Evolutionary conservation across 2,113 vertebrate species (phyloP).

Genomic region (Euleptes europaea): DNA sequence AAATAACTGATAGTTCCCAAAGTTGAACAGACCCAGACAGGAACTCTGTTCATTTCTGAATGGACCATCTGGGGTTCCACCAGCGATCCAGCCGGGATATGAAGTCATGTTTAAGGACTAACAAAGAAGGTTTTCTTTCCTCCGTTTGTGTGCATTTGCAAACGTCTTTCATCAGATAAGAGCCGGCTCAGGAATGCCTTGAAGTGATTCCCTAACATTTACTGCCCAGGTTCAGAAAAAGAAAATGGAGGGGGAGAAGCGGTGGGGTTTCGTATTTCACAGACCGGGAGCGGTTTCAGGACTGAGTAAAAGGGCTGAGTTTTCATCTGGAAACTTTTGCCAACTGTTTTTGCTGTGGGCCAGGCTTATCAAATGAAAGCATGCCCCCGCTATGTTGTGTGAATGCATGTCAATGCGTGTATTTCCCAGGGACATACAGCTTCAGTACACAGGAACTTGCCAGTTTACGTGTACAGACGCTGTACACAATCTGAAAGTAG

Average conservation of each 20-base stretch:
- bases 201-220: not conserved
- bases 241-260: not conserved
- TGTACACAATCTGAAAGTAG: too few species aligned
- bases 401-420: too few species aligned
- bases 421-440: too few species aligned
- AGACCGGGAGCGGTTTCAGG: not conserved
- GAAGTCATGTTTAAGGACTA: constrained; percentile 67
- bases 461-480: too few species aligned
- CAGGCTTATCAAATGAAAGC: too few species aligned
- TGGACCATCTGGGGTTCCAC: constrained; percentile 41
- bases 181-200: constrained; percentile 14
- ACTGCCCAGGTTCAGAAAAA: not conserved
- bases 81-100: constrained; percentile 61
- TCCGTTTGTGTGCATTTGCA: constrained; percentile 45
- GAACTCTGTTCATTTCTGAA: constrained; percentile 53
- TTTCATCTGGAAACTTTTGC: too few species aligned
- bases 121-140: constrained; percentile 71
- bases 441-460: too few species aligned
- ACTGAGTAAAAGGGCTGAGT: not conserved
- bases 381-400: too few species aligned
- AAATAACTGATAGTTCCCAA: constrained; percentile 38
- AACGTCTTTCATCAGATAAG: constrained; percentile 33
- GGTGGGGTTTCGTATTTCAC: not conserved
- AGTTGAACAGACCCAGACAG: constrained; percentile 29
- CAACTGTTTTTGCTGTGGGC: too few species aligned